phyloP scores from a whole-genome alignment of 2,888 invertebrate species.

The Leucoptera coffeella region DNA sequence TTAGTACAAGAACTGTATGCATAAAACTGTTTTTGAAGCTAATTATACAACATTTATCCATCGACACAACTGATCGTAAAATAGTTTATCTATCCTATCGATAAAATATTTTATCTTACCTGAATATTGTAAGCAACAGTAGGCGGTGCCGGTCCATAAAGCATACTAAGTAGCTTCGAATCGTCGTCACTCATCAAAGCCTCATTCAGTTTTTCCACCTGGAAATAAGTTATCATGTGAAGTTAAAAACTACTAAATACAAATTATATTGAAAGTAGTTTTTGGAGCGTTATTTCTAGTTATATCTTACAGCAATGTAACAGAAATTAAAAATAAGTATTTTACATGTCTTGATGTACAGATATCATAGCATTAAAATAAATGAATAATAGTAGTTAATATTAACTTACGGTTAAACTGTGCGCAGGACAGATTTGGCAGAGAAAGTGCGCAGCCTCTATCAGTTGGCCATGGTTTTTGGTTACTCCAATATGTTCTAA shows the following conservation, averaged over 20 bases:
- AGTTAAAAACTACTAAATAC: not conserved
- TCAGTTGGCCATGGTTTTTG: conserved; percentile 69
- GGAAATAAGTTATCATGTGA: too few species aligned
- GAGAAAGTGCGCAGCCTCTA: conserved; percentile 77
- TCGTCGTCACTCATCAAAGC: conserved; percentile 36
- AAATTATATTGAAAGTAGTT: not conserved
- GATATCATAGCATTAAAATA: too few species aligned
- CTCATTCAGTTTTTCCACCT: conserved; percentile 37
- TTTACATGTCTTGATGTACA: too few species aligned
- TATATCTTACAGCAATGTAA: too few species aligned
- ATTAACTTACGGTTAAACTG: conserved; percentile 54
- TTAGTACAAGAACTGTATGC: too few species aligned
- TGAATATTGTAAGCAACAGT: conserved; percentile 44
- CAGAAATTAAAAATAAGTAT: too few species aligned
- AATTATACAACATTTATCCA: too few species aligned
- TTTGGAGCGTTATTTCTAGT: not conserved
- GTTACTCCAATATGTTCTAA: conserved; percentile 84
- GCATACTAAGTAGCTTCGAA: conserved; percentile 31
- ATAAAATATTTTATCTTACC: conserved; percentile 14
- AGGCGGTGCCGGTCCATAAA: conserved; percentile 40
- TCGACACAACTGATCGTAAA: too few species aligned
- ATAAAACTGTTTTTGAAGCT: too few species aligned
- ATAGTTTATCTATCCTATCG: too few species aligned
- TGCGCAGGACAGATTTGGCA: conserved; percentile 78
- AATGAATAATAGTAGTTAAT: too few species aligned